Conservation (phyloP, 2,797 vertebrate genomes). For the Poecilia picta region DNA sequence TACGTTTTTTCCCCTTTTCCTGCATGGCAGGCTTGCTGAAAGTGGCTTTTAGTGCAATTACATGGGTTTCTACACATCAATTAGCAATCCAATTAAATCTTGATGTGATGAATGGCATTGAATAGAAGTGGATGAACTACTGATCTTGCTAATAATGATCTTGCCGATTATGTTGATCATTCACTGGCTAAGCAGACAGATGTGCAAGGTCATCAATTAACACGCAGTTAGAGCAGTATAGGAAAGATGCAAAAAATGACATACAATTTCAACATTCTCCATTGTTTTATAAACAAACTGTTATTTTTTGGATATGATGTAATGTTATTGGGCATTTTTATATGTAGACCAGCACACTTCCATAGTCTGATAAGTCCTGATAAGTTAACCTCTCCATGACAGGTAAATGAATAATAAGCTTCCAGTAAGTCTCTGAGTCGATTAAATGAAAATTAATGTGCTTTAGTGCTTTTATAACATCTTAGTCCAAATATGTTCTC, state of each 20-base stretch:
- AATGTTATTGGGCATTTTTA: constrained; percentile 1
- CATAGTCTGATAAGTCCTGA: constrained; percentile 6
- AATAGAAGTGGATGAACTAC: constrained; percentile 69
- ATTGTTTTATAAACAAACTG: constrained; percentile 8
- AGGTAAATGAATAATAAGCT: constrained; percentile 37
- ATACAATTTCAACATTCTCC: constrained; percentile 20
- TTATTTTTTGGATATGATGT: constrained; percentile 3
- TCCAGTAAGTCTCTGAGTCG: constrained; percentile 26
- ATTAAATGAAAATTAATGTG: constrained; percentile 57
- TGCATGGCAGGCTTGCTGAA: constrained; percentile 58
- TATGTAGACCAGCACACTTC: constrained; percentile 3
- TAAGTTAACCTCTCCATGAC: constrained; percentile 35
- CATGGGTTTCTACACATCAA: constrained; percentile 84
- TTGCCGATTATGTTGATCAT: constrained; percentile 74
- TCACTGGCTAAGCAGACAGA: constrained; percentile 69
- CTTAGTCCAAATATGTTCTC: constrained; percentile 21
- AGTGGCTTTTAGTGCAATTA: constrained; percentile 82
- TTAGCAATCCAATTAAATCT: constrained; percentile 83
- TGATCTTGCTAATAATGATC: constrained; percentile 81
- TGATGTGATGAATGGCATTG: constrained; percentile 82
- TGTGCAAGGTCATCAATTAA: constrained; percentile 79
- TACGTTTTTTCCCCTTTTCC: constrained; percentile 1
- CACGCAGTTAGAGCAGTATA: constrained; percentile 18
- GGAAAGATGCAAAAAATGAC: constrained; percentile 16
- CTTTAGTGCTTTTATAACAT: constrained; percentile 22